Percentiles rank a stretch among this genome's conserved stretches.
phyloP scores from a whole-genome alignment of 2,797 vertebrate genomes.

The Agapornis canus region DNA sequence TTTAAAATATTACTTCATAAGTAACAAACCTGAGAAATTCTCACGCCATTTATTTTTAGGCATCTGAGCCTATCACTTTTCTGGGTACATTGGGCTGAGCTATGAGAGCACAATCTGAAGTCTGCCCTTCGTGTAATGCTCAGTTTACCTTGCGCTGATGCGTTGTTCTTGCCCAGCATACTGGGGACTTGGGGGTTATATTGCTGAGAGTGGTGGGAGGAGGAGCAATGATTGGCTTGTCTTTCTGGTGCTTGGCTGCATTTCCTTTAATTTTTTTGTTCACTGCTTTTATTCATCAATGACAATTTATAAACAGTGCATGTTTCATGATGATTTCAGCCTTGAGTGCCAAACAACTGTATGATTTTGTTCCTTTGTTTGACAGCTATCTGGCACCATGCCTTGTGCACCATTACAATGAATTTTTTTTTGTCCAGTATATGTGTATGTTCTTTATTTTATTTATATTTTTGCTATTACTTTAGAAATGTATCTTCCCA shows the following conservation, averaged over 20 bases:
- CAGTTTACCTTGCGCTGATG: not conserved
- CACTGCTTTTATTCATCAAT: conserved; percentile 53
- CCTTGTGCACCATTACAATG: not conserved
- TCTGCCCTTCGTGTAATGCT: fast-evolving
- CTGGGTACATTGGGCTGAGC: not conserved
- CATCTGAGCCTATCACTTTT: not conserved
- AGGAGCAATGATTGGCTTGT: conserved; percentile 7
- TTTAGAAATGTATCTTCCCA: not conserved
- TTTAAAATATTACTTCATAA: not conserved
- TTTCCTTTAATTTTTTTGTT: conserved; percentile 56
- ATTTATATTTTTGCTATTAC: not conserved
- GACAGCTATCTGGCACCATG: conserved; percentile 51
- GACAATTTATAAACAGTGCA: conserved; percentile 59
- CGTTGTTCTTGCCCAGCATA: not conserved
- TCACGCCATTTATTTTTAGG: not conserved
- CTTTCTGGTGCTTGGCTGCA: conserved; percentile 38
- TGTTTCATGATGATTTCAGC: conserved; percentile 60
- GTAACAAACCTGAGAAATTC: not conserved
- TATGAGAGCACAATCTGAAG: not conserved
- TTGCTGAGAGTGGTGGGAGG: not conserved
- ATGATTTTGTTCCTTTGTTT: conserved; percentile 68
- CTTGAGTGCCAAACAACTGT: conserved; percentile 54
- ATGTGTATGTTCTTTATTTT: not conserved
- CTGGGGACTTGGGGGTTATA: not conserved
- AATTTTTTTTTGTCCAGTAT: not conserved